These are phyloP conservation scores for Endotricha flammealis DNA, from an alignment of 2,888 invertebrate species.

Conservation along the genomic window DNA sequence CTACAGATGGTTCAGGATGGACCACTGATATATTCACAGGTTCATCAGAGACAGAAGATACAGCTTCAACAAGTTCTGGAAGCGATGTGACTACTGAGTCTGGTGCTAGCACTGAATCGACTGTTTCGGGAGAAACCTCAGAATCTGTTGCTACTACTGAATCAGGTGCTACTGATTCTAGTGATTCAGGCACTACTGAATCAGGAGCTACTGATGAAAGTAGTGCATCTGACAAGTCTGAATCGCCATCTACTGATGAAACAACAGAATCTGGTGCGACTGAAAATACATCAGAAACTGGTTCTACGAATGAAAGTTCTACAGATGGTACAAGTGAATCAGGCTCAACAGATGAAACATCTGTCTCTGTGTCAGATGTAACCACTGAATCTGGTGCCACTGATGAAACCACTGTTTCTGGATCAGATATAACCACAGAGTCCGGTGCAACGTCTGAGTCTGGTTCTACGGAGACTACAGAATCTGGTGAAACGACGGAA, in stretches of 20 bases:
- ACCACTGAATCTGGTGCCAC: constrained; percentile 13
- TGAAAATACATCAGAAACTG: constrained; percentile 14
- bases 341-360: constrained; percentile 15
- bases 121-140: constrained; percentile 11
- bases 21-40: neutral
- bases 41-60: constrained; percentile 1
- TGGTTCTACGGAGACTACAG: constrained; percentile 19
- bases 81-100: constrained; percentile 7
- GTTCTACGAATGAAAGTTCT: constrained; percentile 17
- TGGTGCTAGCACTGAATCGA: constrained; percentile 14
- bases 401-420: constrained; percentile 15
- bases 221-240: constrained; percentile 9
- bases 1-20: constrained; percentile 10
- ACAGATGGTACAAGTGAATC: constrained; percentile 16
- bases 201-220: constrained; percentile 8
- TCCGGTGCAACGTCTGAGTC: constrained; percentile 16
- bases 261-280: constrained; percentile 12
- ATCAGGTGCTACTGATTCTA: constrained; percentile 16
- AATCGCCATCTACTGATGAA: constrained; percentile 9
- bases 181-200: no score
- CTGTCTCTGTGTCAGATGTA: constrained; percentile 15
- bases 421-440: constrained; percentile 19
- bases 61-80: constrained; percentile 2
- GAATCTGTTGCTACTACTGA: constrained; percentile 13
- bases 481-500: constrained; percentile 15